A percentile compares a stretch with the other conserved stretches of the same genome.
These are phyloP conservation scores for Aurelia aurita DNA, from an alignment of 30 jellyfish, hydroid and myxozoan species.

Conservation along the genomic window DNA sequence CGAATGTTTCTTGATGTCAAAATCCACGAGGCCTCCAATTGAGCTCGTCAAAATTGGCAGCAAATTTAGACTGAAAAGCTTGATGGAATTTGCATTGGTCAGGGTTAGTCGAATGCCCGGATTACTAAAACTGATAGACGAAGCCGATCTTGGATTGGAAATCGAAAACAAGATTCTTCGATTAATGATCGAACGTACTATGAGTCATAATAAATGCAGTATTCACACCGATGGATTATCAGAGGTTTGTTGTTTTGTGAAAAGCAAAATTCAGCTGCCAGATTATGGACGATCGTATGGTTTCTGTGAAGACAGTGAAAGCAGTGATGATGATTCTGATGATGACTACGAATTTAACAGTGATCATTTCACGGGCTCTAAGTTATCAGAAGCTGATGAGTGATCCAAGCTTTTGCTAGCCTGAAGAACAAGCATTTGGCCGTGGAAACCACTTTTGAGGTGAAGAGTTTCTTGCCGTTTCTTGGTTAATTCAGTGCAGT, in stretches of 20 bases:
- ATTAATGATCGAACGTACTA: constrained; percentile 30
- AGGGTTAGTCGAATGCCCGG: constrained; percentile 56
- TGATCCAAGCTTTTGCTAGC: not conserved
- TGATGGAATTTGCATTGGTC: constrained; percentile 30
- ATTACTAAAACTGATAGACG: constrained; percentile 37
- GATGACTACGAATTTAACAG: constrained; percentile 22
- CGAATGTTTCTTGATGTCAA: constrained; percentile 24
- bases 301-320: not conserved
- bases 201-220: constrained; percentile 10
- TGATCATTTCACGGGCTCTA: not conserved
- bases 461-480: too few species aligned
- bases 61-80: constrained; percentile 22
- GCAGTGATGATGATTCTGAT: constrained; percentile 57
- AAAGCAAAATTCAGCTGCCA: not conserved
- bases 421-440: too few species aligned
- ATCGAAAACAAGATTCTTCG: constrained; percentile 57
- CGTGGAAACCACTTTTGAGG: too few species aligned
- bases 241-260: constrained; percentile 30
- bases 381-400: constrained; percentile 23
- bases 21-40: constrained; percentile 44
- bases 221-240: not conserved
- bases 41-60: constrained; percentile 34
- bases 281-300: not conserved
- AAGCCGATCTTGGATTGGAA: constrained; percentile 47
- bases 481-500: too few species aligned